These are phyloP conservation scores for Hippocampus barbouri DNA, from an alignment of 2,113 vertebrate species.

Conservation along the genomic window DNA sequence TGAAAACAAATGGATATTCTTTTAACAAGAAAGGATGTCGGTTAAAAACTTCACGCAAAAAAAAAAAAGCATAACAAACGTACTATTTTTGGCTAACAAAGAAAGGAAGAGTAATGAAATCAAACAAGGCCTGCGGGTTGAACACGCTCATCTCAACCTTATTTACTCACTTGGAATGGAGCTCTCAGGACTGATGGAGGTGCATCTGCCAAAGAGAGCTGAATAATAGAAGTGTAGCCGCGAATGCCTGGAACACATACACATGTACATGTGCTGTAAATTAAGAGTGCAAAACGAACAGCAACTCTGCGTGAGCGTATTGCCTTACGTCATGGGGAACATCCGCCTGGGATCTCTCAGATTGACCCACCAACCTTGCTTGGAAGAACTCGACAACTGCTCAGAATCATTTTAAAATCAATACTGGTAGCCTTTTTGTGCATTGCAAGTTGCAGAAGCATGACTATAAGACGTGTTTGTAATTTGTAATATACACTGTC, in stretches of 20 bases:
- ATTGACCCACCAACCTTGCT: constrained; percentile 63
- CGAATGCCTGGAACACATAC: constrained; percentile 38
- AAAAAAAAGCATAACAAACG: too few relatives aligned
- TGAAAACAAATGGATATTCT: too few relatives aligned
- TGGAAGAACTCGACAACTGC: constrained; percentile 18
- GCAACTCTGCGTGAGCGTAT: background rate
- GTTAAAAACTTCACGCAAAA: too few relatives aligned
- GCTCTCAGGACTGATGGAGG: constrained; percentile 38
- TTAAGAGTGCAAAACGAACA: background rate
- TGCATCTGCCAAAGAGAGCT: constrained; percentile 53
- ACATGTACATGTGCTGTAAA: background rate
- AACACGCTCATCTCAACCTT: background rate
- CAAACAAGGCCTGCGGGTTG: background rate
- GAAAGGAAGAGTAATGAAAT: too few relatives aligned
- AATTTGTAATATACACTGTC: too few relatives aligned
- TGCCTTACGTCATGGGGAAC: constrained; percentile 57
- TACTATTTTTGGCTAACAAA: too few relatives aligned
- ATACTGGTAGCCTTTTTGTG: background rate
- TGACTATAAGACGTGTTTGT: background rate
- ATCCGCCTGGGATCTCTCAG: constrained; percentile 26
- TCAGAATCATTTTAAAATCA: background rate
- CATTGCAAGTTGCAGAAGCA: background rate
- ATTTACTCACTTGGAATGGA: constrained; percentile 35
- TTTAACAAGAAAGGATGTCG: too few relatives aligned
- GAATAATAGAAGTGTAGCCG: constrained; percentile 37